phyloP scores from a whole-genome alignment of 92 coral and sea anemone genomes.

The Blastomussa wellsi region DNA sequence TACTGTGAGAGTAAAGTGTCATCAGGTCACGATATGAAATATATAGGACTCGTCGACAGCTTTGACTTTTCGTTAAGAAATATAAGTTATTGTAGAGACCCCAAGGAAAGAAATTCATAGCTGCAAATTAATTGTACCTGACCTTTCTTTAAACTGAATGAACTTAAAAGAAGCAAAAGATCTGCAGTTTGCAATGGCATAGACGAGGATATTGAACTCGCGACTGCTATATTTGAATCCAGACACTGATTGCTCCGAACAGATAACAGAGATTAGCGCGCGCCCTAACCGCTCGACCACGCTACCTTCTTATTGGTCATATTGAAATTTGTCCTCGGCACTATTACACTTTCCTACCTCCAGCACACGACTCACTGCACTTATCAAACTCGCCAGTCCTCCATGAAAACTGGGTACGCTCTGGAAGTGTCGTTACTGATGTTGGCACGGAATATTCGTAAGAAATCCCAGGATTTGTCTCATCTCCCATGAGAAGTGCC shows the following conservation, averaged over 20 bases:
- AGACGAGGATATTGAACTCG: neutral
- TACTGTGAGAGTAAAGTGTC: no score
- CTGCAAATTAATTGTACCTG: no score
- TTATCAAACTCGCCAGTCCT: conserved; percentile 63
- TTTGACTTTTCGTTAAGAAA: no score
- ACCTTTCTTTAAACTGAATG: neutral
- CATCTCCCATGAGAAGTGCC: conserved; percentile 59
- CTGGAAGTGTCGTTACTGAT: conserved; percentile 58
- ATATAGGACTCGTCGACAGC: no score
- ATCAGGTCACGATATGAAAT: no score
- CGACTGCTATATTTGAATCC: neutral
- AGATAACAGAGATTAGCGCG: neutral
- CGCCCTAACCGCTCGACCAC: neutral
- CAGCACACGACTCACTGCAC: conserved; percentile 82
- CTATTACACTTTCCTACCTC: conserved; percentile 62
- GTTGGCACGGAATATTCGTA: conserved; percentile 88
- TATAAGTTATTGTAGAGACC: no score
- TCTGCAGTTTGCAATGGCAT: neutral
- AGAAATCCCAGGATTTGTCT: conserved; percentile 63
- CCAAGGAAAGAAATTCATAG: no score
- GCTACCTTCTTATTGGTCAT: no score
- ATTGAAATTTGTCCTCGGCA: no score
- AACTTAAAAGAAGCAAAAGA: neutral
- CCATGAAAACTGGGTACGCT: conserved; percentile 70
- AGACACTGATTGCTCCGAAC: neutral